Conservation (phyloP, 2,113 vertebrate species). For the Theristicus caerulescens region DNA sequence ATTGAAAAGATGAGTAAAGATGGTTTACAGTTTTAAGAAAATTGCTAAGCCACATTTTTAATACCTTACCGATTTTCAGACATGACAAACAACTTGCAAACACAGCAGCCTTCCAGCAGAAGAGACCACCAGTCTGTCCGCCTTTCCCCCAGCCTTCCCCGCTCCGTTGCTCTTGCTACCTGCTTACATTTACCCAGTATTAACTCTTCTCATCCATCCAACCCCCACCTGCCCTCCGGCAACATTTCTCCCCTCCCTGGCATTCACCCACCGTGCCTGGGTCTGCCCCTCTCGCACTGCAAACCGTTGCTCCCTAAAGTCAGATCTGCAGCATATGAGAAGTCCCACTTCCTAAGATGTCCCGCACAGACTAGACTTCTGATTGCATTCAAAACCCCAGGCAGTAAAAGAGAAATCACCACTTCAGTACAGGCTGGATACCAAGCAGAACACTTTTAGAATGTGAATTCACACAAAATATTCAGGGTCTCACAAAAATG, state of each 20-base stretch:
- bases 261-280: not conserved
- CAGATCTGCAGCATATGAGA: fast-evolving
- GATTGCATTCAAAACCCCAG: not conserved
- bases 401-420: not conserved
- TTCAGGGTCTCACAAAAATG: not conserved
- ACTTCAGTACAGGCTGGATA: not conserved
- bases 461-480: not conserved
- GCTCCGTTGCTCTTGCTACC: not conserved
- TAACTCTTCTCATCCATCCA: not conserved
- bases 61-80: not conserved
- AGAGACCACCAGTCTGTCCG: not conserved
- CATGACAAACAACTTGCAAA: not conserved
- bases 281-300: not conserved
- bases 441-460: not conserved
- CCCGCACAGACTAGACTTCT: not conserved
- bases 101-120: not conserved
- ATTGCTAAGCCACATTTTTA: not conserved
- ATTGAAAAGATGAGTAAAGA: not conserved
- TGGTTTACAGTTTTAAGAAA: not conserved
- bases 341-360: not conserved
- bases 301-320: not conserved
- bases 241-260: not conserved
- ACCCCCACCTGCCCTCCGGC: not conserved
- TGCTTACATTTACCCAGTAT: not conserved
- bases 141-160: not conserved